A percentile compares a stretch with the other conserved stretches of the same genome.
phyloP scores from a whole-genome alignment of 2,888 invertebrate genomes.

The Sinopyrophorus schimmeli region DNA sequence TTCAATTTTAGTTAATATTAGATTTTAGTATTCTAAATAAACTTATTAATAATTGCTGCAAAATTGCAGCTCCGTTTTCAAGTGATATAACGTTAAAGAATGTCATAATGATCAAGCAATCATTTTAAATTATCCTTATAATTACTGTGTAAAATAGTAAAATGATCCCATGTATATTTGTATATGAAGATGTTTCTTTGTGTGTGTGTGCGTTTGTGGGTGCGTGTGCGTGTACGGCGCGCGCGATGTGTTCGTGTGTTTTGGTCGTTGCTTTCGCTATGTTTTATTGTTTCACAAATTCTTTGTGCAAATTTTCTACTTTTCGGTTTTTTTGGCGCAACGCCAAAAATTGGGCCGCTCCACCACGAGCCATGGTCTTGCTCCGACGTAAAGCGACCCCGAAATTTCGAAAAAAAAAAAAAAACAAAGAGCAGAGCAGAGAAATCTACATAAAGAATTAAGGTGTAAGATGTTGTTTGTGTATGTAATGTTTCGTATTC shows the following conservation, averaged over 20 bases:
- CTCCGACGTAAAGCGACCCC: too few relatives aligned
- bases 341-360: too few relatives aligned
- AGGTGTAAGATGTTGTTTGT: slow-evolving; percentile 33
- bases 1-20: slow-evolving; percentile 29
- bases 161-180: slow-evolving; percentile 35
- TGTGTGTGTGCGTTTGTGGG: slow-evolving; percentile 35
- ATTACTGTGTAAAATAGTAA: slow-evolving; percentile 30
- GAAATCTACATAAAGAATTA: too few relatives aligned
- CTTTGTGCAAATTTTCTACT: too few relatives aligned
- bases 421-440: too few relatives aligned
- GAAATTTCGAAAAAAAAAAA: too few relatives aligned
- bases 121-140: slow-evolving; percentile 32
- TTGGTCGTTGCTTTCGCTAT: too few relatives aligned
- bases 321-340: too few relatives aligned
- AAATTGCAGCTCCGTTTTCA: slow-evolving; percentile 39
- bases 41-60: slow-evolving; percentile 23
- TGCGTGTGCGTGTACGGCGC: slow-evolving; percentile 23
- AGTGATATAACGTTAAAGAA: slow-evolving; percentile 34
- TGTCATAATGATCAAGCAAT: slow-evolving; percentile 29
- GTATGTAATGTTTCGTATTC: slow-evolving; percentile 40
- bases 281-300: too few relatives aligned
- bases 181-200: too few relatives aligned
- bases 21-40: slow-evolving; percentile 31
- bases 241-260: too few relatives aligned
- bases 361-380: too few relatives aligned